Conservation (phyloP, 2,797 vertebrate genomes). For the Micropoecilia bifurca region DNA sequence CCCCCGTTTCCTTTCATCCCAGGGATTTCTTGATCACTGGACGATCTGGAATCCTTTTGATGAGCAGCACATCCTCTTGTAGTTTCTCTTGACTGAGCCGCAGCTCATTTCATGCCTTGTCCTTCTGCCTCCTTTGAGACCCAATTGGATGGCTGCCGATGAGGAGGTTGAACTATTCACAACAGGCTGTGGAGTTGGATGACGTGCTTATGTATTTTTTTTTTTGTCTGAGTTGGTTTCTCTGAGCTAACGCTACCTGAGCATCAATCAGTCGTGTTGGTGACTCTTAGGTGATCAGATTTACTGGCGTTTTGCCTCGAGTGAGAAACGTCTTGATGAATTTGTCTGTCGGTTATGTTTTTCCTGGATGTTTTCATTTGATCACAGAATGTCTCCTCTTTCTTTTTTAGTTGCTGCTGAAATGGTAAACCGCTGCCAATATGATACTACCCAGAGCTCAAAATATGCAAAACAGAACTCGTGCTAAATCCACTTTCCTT, state of each 20-base stretch:
- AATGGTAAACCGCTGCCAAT: conserved; percentile 8
- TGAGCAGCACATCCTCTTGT: conserved; percentile 15
- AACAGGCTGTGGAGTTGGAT: conserved; percentile 48
- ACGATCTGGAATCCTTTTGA: conserved; percentile 31
- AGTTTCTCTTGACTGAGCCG: conserved; percentile 31
- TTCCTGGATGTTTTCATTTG: conserved; percentile 29
- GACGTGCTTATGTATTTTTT: conserved; percentile 9
- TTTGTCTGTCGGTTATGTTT: conserved; percentile 19
- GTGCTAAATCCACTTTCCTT: conserved; percentile 15
- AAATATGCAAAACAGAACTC: neutral
- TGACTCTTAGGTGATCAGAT: conserved; percentile 26
- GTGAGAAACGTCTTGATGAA: conserved; percentile 15
- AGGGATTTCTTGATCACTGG: conserved; percentile 31
- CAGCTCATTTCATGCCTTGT: conserved; percentile 70
- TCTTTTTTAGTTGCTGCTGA: conserved; percentile 16
- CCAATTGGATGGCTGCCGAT: conserved; percentile 18
- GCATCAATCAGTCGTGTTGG: conserved; percentile 11
- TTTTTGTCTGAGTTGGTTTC: conserved; percentile 6
- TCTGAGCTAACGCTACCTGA: neutral
- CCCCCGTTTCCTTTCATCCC: conserved; percentile 14
- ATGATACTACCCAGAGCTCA: neutral
- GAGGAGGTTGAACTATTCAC: conserved; percentile 48
- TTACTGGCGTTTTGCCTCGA: conserved; percentile 21
- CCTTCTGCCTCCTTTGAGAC: conserved; percentile 46
- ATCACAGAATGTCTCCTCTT: conserved; percentile 35